Evolutionary conservation across 2,113 vertebrate species (phyloP), one percentile per base, ranked within the genome.

Genomic region (Noturus placidus): DNA sequence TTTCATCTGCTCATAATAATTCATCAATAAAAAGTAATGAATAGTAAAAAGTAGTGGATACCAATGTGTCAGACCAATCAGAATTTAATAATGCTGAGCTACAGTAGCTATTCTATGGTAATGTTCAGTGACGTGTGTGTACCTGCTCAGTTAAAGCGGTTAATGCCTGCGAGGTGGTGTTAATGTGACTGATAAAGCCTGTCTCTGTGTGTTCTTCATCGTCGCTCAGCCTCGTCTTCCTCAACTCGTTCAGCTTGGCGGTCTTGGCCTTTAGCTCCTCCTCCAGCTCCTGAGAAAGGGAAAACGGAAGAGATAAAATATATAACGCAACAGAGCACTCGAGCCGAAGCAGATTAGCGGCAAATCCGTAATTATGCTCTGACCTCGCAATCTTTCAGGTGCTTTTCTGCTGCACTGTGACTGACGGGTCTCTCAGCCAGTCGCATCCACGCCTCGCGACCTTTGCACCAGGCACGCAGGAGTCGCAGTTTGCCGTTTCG

Each of bases 311-410:
- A 67, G 1, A 20, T 15, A 67, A 63, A 63, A 72, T 19, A 38
- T 63, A 9, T 14, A 9, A 65, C n/a, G 22, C 25, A 84, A 3
- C 19, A 54, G 19, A 30, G 82, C 22, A 56, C 25, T 30, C 42
- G 38, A 20, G 17, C 22, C 50, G 7, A 30, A 72, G 50, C 46
- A 35, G 10, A 33, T 1, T 14, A 65, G 54, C 19, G 5, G n/a
- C 6, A 50, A 54, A 61, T 72, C 57, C 20, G 22, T 30, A 13
- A 35, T 72, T 77, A 56, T 56, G n/a, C 0, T 83, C 93, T 93
- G 92, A 98, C 98, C 96, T 96, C 93, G 89, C 96, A 96, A 25
- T 95, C 90, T 86, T 88, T 61, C 57, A 97, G 87, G 4, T 90
- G 93, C 83, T 91, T 94, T 89, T 95, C 92, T 0, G 96, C 93